Evolutionary conservation across 1,140 invertebrate species (phyloP).

Genomic region (Rhagoletis zephyria): DNA sequence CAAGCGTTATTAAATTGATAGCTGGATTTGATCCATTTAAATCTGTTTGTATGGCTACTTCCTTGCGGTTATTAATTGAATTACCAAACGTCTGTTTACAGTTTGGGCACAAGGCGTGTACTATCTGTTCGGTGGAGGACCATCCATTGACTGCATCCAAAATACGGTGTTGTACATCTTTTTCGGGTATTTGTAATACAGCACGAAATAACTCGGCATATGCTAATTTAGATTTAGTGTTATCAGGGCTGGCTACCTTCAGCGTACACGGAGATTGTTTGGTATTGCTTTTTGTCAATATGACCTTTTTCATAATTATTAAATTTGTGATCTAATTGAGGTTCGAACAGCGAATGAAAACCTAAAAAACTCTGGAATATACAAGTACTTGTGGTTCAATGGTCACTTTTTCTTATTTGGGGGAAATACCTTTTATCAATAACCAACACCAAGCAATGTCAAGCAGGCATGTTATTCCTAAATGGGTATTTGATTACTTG

Average conservation of each 20-base stretch:
- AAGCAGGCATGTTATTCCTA: no score
- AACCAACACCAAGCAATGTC: neutral
- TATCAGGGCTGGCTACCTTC: conserved; percentile 11
- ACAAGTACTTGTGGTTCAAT: neutral
- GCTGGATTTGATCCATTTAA: neutral
- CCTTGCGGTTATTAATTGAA: neutral
- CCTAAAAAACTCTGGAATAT: neutral
- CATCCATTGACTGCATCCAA: conserved; percentile 66
- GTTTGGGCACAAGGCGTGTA: neutral
- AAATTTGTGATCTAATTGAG: neutral
- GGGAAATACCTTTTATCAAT: conserved; percentile 36
- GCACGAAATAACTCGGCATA: conserved; percentile 67
- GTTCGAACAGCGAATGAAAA: neutral
- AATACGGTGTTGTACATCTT: conserved; percentile 65
- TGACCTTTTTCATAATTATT: neutral
- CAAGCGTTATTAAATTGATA: neutral
- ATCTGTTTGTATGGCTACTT: conserved; percentile 53
- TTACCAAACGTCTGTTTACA: conserved; percentile 44
- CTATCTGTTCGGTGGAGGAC: neutral
- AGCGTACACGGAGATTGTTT: neutral
- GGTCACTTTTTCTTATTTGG: neutral
- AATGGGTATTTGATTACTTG: no score
- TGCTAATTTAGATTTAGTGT: conserved; percentile 60
- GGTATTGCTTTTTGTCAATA: neutral
- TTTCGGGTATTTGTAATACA: conserved; percentile 66